phyloP scores from a whole-genome alignment of 2,113 vertebrate genomes.

The Strix aluco region DNA sequence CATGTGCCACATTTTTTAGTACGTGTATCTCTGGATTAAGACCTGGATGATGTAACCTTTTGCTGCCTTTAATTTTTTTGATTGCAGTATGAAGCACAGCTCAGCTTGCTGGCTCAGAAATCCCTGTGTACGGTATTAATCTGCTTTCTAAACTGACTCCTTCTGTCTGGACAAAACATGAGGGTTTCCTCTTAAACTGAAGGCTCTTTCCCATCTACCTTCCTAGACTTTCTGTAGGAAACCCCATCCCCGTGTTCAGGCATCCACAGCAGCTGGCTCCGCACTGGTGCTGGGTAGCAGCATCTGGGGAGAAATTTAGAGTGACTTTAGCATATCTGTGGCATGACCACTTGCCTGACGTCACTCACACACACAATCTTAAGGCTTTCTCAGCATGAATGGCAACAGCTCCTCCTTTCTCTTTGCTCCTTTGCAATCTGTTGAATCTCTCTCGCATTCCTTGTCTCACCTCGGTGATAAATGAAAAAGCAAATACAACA shows the following conservation, averaged over 20 bases:
- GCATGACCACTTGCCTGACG: no score
- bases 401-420: background rate
- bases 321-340: background rate
- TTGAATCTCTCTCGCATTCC: background rate
- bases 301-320: background rate
- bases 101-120: background rate
- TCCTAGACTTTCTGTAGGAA: background rate
- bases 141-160: background rate
- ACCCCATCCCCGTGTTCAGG: background rate
- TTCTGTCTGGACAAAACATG: background rate
- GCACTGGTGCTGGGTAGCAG: background rate
- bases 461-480: background rate
- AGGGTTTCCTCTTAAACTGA: background rate
- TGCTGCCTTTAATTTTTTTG: slow-evolving; percentile 36
- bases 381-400: background rate
- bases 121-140: background rate
- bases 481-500: background rate
- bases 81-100: slow-evolving; percentile 12
- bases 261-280: background rate
- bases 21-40: background rate
- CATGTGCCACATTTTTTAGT: slow-evolving; percentile 13
- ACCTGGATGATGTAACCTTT: slow-evolving; percentile 44
- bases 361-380: background rate
- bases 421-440: background rate
- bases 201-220: background rate